Conservation (phyloP, 2,797 vertebrate genomes). For the Hybognathus amarus region DNA sequence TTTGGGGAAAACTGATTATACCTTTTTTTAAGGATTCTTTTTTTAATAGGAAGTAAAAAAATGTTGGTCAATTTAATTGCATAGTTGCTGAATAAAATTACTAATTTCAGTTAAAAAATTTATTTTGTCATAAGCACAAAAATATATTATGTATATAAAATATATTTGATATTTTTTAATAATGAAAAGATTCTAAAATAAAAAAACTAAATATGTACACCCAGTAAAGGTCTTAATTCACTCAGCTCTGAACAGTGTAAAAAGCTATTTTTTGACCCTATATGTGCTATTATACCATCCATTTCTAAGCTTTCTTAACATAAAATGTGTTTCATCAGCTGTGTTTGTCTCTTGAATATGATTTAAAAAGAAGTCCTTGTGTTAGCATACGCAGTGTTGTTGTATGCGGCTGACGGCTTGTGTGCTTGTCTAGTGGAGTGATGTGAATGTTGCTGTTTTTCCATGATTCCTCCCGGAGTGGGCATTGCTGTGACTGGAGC, state of each 20-base stretch:
- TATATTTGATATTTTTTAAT: background rate
- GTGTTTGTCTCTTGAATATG: background rate
- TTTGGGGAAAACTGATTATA: background rate
- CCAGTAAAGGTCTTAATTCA: background rate
- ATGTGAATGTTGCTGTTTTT: constrained; percentile 19
- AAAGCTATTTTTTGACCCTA: background rate
- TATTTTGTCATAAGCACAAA: background rate
- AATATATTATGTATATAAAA: background rate
- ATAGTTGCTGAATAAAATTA: background rate
- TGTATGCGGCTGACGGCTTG: constrained; percentile 6
- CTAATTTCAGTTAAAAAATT: too few species aligned
- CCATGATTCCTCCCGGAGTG: constrained; percentile 21
- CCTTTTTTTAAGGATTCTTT: background rate
- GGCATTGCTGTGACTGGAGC: constrained; percentile 43
- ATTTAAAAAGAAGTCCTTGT: constrained; percentile 36
- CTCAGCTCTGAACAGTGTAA: too few species aligned
- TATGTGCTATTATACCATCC: background rate
- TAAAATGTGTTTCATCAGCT: constrained; percentile 22
- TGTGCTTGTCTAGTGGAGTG: constrained; percentile 7
- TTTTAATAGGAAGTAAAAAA: too few species aligned
- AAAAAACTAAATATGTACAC: background rate
- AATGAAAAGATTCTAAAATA: background rate
- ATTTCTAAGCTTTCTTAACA: background rate
- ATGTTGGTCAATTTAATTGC: background rate
- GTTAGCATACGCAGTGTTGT: constrained; percentile 16